These are phyloP conservation scores for Phasianus colchicus DNA, from an alignment of 2,113 vertebrate species.

Conservation along the genomic window DNA sequence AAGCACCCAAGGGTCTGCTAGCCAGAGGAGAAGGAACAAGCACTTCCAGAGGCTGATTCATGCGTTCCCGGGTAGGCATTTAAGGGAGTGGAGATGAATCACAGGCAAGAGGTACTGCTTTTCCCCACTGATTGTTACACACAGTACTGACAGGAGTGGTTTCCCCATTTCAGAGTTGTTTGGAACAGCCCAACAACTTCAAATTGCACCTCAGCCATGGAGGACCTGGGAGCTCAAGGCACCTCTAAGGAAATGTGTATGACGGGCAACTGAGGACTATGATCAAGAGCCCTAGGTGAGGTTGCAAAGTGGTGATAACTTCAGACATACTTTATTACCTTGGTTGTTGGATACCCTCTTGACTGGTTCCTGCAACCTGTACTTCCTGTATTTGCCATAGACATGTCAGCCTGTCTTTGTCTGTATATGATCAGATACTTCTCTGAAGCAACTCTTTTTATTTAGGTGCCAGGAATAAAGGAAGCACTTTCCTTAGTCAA, in stretches of 20 bases:
- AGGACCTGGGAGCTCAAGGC: not conserved
- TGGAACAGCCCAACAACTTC: not conserved
- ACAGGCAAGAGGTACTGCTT: not conserved
- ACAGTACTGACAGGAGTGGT: not conserved
- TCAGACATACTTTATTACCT: not conserved
- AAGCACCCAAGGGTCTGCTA: not conserved
- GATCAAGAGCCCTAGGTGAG: not conserved
- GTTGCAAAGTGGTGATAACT: not conserved
- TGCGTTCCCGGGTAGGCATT: not conserved
- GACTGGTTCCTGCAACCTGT: not conserved
- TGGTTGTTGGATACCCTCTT: not conserved
- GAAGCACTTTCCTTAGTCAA: not conserved
- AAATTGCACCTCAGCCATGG: not conserved
- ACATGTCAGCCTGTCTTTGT: not conserved
- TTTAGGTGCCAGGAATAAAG: not conserved
- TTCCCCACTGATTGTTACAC: rapidly evolving
- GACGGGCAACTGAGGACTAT: not conserved
- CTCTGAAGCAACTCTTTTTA: not conserved
- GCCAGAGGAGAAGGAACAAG: not conserved
- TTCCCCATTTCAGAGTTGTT: not conserved
- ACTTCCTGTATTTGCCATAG: not conserved
- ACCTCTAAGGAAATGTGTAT: not conserved
- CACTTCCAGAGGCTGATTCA: not conserved
- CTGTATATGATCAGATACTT: not conserved
- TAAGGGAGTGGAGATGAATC: not conserved